Evolutionary conservation across 2,797 vertebrate genomes (phyloP), one percentile per base, ranked within the genome.

Genomic region (Garrulus glandarius): DNA sequence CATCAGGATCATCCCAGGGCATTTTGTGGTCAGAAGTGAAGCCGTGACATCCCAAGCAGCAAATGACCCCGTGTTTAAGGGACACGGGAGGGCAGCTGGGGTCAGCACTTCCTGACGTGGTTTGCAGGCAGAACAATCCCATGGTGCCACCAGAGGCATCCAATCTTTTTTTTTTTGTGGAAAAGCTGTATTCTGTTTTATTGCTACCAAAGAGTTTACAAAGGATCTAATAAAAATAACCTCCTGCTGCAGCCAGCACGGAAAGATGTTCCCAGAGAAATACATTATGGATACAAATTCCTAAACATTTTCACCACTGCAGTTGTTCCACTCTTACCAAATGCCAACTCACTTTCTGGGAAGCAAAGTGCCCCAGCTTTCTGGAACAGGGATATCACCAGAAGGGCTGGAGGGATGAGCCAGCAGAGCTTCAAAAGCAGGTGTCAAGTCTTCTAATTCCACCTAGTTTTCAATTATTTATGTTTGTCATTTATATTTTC

Each of bases 211-310:
- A 64, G 30, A 24, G 6, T 12, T 59, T 50, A 69, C 30, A 52
- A 64, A 81, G 24, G 6, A 59, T 23, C 27, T 16, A 39, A 14
- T 26, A 71, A 63, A 30, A 57, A 52, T 14, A 53, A 86, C 6
- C 34, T 49, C 32, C 27, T 3, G 1, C 56, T 3, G 7, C 53
- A 50, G 30, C 16, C 47, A 53, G n/a, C 0, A 2, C 3, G 6
- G 50, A 59, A 52, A 34, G n/a, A 10, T 36, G 24, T 37, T 63
- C 83, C 56, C 53, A 39, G 36, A 44, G 24, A 81, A 93, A 75
- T 52, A 11, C 1, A 10, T 78, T 43, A 36, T 24, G 36, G 71
- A 60, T 36, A 76, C 17, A 34, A 60, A 64, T 64, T 55, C 22
- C 67, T 82, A 3, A 70, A 39, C 10, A 6, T 61, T 65, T 53